Conservation (phyloP, 2,797 vertebrate species). For the Agapornis canus region DNA sequence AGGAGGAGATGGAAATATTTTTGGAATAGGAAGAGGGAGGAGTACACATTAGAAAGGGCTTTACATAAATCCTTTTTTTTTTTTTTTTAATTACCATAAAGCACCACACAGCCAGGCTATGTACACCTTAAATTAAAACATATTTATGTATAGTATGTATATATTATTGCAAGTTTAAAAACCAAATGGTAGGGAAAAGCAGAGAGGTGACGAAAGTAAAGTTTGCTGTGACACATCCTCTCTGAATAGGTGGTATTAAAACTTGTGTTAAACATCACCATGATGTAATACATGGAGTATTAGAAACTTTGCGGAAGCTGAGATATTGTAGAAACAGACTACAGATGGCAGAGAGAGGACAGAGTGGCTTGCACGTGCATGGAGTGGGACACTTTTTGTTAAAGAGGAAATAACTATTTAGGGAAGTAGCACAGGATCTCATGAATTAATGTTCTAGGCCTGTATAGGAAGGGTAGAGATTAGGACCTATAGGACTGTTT, state of each 20-base stretch:
- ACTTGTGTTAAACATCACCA: background rate
- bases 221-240: background rate
- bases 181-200: background rate
- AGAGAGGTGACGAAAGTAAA: background rate
- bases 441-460: background rate
- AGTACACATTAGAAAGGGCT: background rate
- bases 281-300: background rate
- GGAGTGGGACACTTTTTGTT: background rate
- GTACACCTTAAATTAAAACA: background rate
- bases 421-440: background rate
- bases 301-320: background rate
- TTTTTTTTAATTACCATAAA: background rate
- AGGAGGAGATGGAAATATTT: background rate
- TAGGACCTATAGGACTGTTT: background rate
- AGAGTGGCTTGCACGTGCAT: rapidly evolving
- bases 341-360: background rate
- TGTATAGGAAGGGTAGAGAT: background rate
- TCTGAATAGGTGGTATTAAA: background rate
- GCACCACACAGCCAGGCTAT: background rate
- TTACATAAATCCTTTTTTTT: background rate
- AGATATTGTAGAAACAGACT: background rate
- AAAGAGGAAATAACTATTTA: background rate
- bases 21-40: background rate
- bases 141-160: background rate
- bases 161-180: background rate